phyloP scores from a whole-genome alignment of 1,140 invertebrate genomes.

The Pachypsylla venusta region DNA sequence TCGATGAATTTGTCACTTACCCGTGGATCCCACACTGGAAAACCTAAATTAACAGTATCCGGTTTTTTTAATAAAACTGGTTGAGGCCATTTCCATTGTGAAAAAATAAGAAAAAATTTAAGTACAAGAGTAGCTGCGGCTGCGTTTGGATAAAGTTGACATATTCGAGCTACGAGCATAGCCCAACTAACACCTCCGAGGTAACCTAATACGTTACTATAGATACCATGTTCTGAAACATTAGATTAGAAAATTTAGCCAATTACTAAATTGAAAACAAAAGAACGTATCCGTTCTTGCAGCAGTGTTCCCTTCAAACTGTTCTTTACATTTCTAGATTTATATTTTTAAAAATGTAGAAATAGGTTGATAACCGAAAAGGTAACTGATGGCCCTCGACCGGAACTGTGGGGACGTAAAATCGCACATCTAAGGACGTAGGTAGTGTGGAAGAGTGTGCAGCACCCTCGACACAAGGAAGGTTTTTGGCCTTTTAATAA shows the following conservation, averaged over 20 bases:
- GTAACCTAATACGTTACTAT: slow-evolving; percentile 95
- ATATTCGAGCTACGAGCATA: slow-evolving; percentile 94
- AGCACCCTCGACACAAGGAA: no score
- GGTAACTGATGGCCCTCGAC: no score
- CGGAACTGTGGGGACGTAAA: no score
- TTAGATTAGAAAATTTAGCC: slow-evolving; percentile 24
- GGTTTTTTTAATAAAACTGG: slow-evolving; percentile 90
- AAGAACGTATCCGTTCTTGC: no score
- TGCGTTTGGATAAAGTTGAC: slow-evolving; percentile 97
- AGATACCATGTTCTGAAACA: slow-evolving; percentile 76
- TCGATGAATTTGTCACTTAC: slow-evolving; percentile 35
- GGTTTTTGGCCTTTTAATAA: no score
- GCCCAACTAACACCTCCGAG: slow-evolving; percentile 99
- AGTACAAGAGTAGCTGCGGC: slow-evolving; percentile 84
- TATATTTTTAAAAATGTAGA: no score
- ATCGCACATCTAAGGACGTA: no score
- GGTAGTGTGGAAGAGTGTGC: no score
- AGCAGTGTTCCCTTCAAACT: no score
- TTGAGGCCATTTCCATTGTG: slow-evolving; percentile 96
- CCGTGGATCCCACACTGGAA: slow-evolving; percentile 89
- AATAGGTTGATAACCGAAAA: no score
- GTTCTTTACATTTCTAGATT: no score
- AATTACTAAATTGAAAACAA: no score
- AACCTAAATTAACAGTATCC: slow-evolving; percentile 70
- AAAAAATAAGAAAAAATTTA: slow-evolving; percentile 97